Conservation (phyloP, 2,113 vertebrate species). For the Oplegnathus fasciatus region DNA sequence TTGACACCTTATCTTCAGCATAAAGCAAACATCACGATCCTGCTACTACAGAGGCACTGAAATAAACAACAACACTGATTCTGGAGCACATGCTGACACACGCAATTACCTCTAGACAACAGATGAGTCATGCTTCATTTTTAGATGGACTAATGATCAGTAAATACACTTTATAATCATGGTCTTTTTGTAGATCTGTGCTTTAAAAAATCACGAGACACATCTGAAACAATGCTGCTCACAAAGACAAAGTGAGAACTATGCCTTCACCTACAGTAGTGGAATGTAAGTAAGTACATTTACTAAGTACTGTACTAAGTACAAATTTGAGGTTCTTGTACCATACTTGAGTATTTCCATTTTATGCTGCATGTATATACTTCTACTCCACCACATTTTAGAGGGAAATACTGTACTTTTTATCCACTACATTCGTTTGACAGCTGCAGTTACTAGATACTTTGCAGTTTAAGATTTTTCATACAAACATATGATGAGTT, state of each 20-base stretch:
- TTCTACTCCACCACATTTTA: background rate
- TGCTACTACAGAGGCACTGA: conserved; percentile 1
- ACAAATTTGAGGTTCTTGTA: background rate
- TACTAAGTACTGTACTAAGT: background rate
- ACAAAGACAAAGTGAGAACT: background rate
- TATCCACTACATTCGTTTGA: background rate
- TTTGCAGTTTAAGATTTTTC: background rate
- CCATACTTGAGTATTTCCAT: background rate
- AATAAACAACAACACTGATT: conserved; percentile 14
- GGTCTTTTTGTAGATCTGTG: background rate
- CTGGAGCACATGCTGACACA: conserved; percentile 10
- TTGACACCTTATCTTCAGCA: conserved; percentile 1
- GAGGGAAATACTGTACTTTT: background rate
- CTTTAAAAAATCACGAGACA: background rate
- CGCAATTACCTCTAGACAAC: conserved; percentile 14
- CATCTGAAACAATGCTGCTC: background rate
- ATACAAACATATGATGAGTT: too few relatives aligned
- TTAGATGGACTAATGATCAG: conserved; percentile 26
- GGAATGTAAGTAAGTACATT: background rate
- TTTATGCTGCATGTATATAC: background rate
- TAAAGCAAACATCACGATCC: background rate
- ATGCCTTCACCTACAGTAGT: background rate
- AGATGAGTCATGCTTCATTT: conserved; percentile 51
- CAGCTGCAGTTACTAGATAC: background rate
- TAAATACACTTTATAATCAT: background rate